Percentiles rank a stretch among this genome's conserved stretches.
phyloP scores from a whole-genome alignment of 2,888 invertebrate genomes.

The Papilio gigon region DNA sequence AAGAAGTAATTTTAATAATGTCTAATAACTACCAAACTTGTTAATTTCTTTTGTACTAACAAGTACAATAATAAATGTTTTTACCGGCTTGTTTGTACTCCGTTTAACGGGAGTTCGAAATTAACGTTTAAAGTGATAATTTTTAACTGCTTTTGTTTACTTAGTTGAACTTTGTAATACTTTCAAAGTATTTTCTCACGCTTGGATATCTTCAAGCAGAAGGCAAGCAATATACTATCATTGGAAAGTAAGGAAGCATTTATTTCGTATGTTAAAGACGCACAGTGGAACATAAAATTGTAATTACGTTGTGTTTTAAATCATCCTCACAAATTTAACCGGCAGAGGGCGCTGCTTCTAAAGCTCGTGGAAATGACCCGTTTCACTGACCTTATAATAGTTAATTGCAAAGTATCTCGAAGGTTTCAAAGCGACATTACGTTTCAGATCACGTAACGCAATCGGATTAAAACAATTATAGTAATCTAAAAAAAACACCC shows the following conservation, averaged over 20 bases:
- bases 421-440: slow-evolving; percentile 1
- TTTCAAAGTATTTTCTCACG: slow-evolving; percentile 16
- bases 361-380: no score
- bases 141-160: slow-evolving; percentile 5
- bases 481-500: slow-evolving; percentile 13
- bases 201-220: not conserved
- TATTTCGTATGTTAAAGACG: no score
- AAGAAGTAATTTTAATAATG: slow-evolving; percentile 24
- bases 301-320: no score
- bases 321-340: no score
- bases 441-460: slow-evolving; percentile 28
- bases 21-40: not conserved
- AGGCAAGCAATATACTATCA: no score
- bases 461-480: slow-evolving; percentile 24
- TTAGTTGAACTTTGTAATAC: slow-evolving; percentile 19
- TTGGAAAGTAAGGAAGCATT: no score
- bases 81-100: not conserved
- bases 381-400: not conserved
- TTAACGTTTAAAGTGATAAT: slow-evolving; percentile 35
- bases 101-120: slow-evolving; percentile 33
- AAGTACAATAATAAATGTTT: slow-evolving; percentile 8
- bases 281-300: no score
- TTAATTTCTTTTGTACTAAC: slow-evolving; percentile 24
- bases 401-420: slow-evolving; percentile 16
- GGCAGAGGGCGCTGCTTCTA: no score